A percentile compares a stretch with the other conserved stretches of the same genome.
phyloP scores from a whole-genome alignment of 2,113 vertebrate genomes.

The Mirza zaza region DNA sequence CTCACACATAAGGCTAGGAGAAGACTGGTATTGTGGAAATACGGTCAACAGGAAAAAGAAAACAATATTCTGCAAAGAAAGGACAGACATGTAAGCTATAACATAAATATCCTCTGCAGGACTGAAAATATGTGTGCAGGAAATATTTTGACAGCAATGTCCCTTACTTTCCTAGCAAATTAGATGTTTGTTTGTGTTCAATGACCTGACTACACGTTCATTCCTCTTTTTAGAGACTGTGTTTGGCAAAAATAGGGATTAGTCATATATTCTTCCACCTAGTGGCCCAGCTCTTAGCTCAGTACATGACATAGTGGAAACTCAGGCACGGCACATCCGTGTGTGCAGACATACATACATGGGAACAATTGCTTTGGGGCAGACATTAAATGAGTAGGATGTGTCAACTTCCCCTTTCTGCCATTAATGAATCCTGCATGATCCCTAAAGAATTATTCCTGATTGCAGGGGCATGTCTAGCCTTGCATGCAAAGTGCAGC shows the following conservation, averaged over 20 bases:
- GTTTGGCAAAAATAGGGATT: no score
- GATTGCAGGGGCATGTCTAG: rapidly evolving
- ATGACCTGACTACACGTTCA: not conserved
- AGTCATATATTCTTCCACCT: rapidly evolving
- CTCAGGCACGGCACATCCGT: rapidly evolving
- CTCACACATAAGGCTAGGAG: not conserved
- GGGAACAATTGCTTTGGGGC: rapidly evolving
- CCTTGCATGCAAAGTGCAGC: rapidly evolving
- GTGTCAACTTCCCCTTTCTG: no score
- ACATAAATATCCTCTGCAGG: not conserved
- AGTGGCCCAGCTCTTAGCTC: no score
- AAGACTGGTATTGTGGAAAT: not conserved
- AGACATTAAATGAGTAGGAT: not conserved
- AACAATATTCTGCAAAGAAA: not conserved
- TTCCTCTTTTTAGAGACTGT: not conserved
- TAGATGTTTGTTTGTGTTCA: not conserved
- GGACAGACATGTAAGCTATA: not conserved
- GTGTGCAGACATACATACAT: no score
- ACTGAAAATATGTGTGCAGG: not conserved
- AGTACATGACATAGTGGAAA: rapidly evolving
- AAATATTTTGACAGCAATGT: not conserved
- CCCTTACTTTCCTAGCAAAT: not conserved
- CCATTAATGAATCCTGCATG: not conserved
- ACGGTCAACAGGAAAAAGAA: not conserved
- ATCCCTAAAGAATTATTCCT: not conserved